Evolutionary conservation across 2,797 vertebrate genomes (phyloP).

Genomic region (Pseudochromis fuscus): DNA sequence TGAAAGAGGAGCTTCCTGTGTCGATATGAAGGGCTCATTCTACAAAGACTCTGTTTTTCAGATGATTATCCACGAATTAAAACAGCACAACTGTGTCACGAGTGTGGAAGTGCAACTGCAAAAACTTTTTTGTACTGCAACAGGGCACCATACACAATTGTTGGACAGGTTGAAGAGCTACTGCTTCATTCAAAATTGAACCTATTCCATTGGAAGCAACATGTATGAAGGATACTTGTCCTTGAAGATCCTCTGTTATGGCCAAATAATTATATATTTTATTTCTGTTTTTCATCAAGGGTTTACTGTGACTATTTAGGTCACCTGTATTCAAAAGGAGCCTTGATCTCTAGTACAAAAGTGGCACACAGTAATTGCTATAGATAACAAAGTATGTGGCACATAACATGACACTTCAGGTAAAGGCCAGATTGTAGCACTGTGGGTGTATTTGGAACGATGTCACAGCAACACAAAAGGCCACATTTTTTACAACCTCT

Average conservation of each 20-base stretch:
- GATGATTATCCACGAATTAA: too few relatives aligned
- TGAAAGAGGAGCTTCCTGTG: too few relatives aligned
- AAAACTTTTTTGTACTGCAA: too few relatives aligned
- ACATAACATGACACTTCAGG: conserved; percentile 40
- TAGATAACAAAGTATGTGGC: conserved; percentile 18
- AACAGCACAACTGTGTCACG: too few relatives aligned
- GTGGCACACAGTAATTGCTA: conserved; percentile 24
- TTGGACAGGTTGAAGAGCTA: background rate
- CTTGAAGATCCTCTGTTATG: background rate
- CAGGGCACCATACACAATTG: too few relatives aligned
- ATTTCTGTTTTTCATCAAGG: background rate
- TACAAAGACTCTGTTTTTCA: too few relatives aligned
- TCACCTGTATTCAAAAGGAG: background rate
- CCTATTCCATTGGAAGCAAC: background rate
- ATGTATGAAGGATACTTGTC: background rate
- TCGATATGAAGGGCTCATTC: too few relatives aligned
- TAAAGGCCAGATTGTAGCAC: conserved; percentile 37
- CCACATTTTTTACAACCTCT: conserved; percentile 30
- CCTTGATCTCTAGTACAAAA: conserved; percentile 46
- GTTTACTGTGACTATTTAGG: background rate
- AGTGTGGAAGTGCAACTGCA: too few relatives aligned
- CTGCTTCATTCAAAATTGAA: background rate
- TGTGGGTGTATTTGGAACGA: conserved; percentile 49
- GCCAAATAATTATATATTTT: background rate
- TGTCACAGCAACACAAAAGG: conserved; percentile 40